Conservation (phyloP, 2,888 invertebrate species). For the Lithophane socia region DNA sequence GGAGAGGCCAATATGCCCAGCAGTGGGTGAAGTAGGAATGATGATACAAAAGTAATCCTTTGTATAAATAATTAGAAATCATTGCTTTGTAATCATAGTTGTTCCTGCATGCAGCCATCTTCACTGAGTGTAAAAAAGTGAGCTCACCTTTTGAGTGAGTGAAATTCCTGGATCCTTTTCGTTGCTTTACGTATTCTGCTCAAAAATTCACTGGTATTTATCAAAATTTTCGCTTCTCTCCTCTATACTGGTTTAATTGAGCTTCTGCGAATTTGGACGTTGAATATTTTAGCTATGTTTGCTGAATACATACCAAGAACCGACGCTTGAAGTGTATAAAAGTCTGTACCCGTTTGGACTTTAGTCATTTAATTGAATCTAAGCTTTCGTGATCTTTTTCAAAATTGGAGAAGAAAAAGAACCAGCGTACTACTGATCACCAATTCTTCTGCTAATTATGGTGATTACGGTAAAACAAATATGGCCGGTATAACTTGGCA, state of each 20-base stretch:
- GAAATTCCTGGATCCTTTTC: conserved; percentile 27
- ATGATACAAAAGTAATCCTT: background rate
- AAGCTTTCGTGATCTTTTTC: background rate
- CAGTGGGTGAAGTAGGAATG: background rate
- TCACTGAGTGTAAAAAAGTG: background rate
- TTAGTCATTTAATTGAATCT: background rate
- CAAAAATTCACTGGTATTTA: conserved; percentile 35
- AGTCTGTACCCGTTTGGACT: background rate
- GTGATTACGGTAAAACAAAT: too few species aligned
- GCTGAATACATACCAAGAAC: conserved; percentile 4
- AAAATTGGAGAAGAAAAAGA: background rate
- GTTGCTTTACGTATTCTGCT: conserved; percentile 19
- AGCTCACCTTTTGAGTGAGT: background rate
- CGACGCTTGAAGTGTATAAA: conserved; percentile 1
- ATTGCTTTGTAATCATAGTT: background rate
- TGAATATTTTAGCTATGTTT: conserved; percentile 34
- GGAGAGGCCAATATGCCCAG: too few species aligned
- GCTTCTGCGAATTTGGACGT: conserved; percentile 21
- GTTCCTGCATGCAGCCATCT: background rate
- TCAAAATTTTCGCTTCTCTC: conserved; percentile 20
- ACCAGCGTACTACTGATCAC: background rate
- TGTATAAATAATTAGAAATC: background rate
- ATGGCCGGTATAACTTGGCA: too few species aligned
- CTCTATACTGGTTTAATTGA: conserved; percentile 32
- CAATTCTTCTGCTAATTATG: background rate